Base-by-base conservation (phyloP, 2,888 invertebrate genomes). In the Chrysodeixis includens region DNA sequence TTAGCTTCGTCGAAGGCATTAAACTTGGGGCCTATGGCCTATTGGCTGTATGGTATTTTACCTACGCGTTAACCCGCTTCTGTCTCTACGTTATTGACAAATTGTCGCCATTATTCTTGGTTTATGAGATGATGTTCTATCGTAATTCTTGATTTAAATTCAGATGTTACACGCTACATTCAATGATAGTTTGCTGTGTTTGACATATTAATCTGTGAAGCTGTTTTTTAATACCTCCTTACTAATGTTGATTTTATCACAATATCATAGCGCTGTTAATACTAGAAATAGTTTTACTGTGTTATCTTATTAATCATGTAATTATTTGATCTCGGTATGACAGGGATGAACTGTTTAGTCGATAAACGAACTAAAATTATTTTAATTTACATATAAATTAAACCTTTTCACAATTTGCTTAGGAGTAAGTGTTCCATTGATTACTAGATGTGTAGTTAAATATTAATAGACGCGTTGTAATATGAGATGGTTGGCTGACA, bases 1-100 rank as follows among this genome's bases (percentile, higher is more conserved):
- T 78, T 69, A 71, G 67, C 72, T 69, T 71, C 83, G 76, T 73
- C 74, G 69, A 81, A 76, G 65, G 65, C 78, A 80, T 80, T 80
- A 74, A 81, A 77, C 66, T 66, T 60, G 56, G 69, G 71, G 71
- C 69, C 66, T 71, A 78, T 76, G 65, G 76, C 73, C 83, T 78
- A 80, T 78, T 59, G 62, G 26, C 63, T 65, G 62, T 65, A 71
- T 59, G 55, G 73, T 40, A 70, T 67, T 69, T 69, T 57, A 49
- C 46, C 46, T 49, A 75, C 62, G 22, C 52, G 40, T 69, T 70
- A 76, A 68, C 59, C 65, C 53, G 70, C 74, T 82, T 82, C 82
- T 79, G 68, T 72, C 66, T 52, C 20, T 53, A 52, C 44, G 51
- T 49, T 74, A 53, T 62, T 66, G 57, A 65, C 56, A 67, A 49